Conservation (phyloP, 2,113 vertebrate genomes). For the Spermophilus dauricus region DNA sequence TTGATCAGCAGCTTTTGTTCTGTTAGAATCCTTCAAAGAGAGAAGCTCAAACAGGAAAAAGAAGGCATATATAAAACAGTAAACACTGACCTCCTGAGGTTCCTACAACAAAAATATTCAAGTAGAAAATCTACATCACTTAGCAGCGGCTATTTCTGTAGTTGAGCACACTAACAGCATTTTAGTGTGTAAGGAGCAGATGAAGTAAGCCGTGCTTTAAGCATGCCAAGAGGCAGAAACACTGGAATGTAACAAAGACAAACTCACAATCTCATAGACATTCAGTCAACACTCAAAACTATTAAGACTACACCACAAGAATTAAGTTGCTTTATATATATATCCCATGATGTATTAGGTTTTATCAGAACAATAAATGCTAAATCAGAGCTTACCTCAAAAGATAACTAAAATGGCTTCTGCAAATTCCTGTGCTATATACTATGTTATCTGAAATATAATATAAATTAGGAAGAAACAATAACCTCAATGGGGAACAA, state of each 20-base stretch:
- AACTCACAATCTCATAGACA: conserved; percentile 91
- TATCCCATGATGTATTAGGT: conserved; percentile 95
- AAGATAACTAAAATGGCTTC: conserved; percentile 86
- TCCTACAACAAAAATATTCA: conserved; percentile 98
- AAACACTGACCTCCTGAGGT: conserved; percentile 98
- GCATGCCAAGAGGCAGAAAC: conserved; percentile 95
- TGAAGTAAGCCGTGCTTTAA: conserved; percentile 92
- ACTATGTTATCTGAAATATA: conserved; percentile 78
- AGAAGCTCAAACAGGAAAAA: conserved; percentile 92
- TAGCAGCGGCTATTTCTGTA: conserved; percentile 96
- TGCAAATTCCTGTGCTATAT: conserved; percentile 86
- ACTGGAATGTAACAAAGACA: conserved; percentile 98
- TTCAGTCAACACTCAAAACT: conserved; percentile 92
- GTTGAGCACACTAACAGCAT: conserved; percentile 93
- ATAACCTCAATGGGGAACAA: conserved; percentile 43
- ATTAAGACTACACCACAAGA: conserved; percentile 89
- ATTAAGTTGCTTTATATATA: conserved; percentile 91
- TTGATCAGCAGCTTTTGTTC: conserved; percentile 91
- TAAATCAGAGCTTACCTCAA: conserved; percentile 85
- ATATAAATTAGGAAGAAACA: conserved; percentile 79
- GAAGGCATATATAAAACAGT: conserved; percentile 95
- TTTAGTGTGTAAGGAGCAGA: conserved; percentile 92
- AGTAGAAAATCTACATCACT: conserved; percentile 97
- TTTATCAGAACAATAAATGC: conserved; percentile 86
- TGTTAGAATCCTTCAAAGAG: conserved; percentile 92